These are phyloP conservation scores for Etheostoma spectabile DNA, from an alignment of 2,113 vertebrate genomes.

Conservation along the genomic window DNA sequence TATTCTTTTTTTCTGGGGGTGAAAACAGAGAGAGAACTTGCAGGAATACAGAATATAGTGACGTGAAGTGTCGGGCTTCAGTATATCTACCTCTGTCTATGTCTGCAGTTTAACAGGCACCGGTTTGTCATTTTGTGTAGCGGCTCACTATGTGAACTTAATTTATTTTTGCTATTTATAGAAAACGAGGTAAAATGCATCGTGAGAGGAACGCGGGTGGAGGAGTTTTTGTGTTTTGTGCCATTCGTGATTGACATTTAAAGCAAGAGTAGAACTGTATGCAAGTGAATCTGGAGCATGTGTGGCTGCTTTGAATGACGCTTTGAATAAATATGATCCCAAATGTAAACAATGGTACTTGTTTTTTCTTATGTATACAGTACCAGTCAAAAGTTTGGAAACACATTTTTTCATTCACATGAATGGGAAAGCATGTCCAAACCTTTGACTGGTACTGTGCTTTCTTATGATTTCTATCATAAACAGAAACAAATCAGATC, in stretches of 20 bases:
- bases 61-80: neutral
- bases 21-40: neutral
- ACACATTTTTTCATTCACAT: too few relatives aligned
- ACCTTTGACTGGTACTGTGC: too few relatives aligned
- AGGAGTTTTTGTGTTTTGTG: neutral
- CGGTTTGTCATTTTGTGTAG: neutral
- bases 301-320: neutral
- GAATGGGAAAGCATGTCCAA: too few relatives aligned
- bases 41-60: too few relatives aligned
- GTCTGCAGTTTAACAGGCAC: neutral
- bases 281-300: neutral
- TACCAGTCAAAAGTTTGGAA: too few relatives aligned
- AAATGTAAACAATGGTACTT: too few relatives aligned
- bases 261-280: neutral
- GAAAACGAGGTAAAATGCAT: neutral
- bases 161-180: conserved; percentile 54
- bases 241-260: neutral
- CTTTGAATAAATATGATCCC: conserved; percentile 6
- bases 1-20: neutral
- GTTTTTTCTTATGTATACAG: neutral
- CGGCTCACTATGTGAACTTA: neutral
- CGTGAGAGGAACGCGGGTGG: neutral
- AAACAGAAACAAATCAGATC: neutral
- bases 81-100: conserved; percentile 47
- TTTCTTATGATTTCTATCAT: neutral